A percentile compares a stretch with the other conserved stretches of the same genome.
Evolutionary conservation across 2,113 vertebrate genomes (phyloP).

Genomic region (Corydoras maculifer): DNA sequence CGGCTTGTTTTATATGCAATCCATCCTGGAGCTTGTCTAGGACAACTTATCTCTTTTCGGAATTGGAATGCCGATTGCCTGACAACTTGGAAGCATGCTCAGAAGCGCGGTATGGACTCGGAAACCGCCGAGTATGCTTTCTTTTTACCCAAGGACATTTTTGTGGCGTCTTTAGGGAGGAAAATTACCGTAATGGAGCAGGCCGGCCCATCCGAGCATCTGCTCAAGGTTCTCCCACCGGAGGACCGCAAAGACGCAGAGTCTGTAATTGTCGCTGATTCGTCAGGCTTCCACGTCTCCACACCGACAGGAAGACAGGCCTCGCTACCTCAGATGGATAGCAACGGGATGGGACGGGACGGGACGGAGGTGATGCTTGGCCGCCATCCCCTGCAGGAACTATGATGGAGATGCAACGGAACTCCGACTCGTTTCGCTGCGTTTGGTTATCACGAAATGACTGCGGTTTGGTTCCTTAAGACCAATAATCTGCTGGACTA

Average conservation of each 20-base stretch:
- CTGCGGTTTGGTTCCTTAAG: too few species aligned
- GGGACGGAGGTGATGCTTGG: slow-evolving; percentile 52
- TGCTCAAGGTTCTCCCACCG: slow-evolving; percentile 46
- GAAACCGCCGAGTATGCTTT: too few species aligned
- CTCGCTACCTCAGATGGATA: slow-evolving; percentile 20
- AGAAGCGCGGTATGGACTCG: too few species aligned
- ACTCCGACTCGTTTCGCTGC: background rate
- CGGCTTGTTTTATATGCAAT: too few species aligned
- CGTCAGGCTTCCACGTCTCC: slow-evolving; percentile 52
- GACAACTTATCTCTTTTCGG: too few species aligned
- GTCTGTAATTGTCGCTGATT: slow-evolving; percentile 59
- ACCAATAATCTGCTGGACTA: too few species aligned
- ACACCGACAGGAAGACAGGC: slow-evolving; percentile 40
- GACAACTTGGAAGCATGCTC: too few species aligned
- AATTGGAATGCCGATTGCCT: too few species aligned
- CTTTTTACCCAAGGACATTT: slow-evolving; percentile 12
- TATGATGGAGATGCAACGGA: background rate
- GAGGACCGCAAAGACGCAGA: slow-evolving; percentile 43
- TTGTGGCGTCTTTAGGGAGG: slow-evolving; percentile 33
- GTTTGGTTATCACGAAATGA: too few species aligned
- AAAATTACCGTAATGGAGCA: slow-evolving; percentile 52
- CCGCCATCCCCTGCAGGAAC: slow-evolving; percentile 39
- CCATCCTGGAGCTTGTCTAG: too few species aligned
- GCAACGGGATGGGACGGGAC: too few species aligned
- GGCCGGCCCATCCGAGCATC: slow-evolving; percentile 52